Percentiles rank a stretch among this genome's conserved stretches.
phyloP scores from a whole-genome alignment of 2,888 invertebrate genomes.

The Nysson spinosus region DNA sequence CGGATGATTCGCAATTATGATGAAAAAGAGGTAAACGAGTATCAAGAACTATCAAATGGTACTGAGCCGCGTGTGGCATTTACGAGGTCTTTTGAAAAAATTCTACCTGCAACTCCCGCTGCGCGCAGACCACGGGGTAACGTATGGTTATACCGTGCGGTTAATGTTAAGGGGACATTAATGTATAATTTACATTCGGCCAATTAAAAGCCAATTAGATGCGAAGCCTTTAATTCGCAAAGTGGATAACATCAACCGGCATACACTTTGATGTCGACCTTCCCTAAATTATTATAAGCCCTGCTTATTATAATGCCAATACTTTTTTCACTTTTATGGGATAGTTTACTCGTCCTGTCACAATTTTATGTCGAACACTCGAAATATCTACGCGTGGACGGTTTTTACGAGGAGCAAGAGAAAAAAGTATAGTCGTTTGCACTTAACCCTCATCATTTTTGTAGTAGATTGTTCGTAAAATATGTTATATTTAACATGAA shows the following conservation, averaged over 20 bases:
- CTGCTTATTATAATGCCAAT: conserved; percentile 28
- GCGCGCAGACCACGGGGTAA: conserved; percentile 24
- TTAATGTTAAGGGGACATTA: conserved; percentile 54
- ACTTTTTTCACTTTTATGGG: not conserved
- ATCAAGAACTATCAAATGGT: conserved; percentile 49
- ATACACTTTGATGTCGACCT: conserved; percentile 31
- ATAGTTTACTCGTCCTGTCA: too few species aligned
- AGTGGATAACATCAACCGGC: conserved; percentile 33
- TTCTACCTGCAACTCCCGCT: conserved; percentile 40
- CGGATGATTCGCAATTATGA: conserved; percentile 43
- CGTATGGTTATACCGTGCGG: conserved; percentile 41
- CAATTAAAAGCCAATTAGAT: conserved; percentile 62
- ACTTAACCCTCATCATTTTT: too few species aligned
- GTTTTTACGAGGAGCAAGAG: too few species aligned
- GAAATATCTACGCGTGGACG: conserved; percentile 12
- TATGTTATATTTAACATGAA: too few species aligned
- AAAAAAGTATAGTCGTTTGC: too few species aligned
- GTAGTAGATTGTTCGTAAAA: too few species aligned
- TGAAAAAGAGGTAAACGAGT: conserved; percentile 26
- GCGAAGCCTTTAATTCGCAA: conserved; percentile 43
- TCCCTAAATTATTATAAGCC: conserved; percentile 20
- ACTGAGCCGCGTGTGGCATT: conserved; percentile 47
- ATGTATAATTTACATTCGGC: conserved; percentile 59
- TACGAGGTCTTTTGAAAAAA: conserved; percentile 52
- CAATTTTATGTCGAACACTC: too few species aligned